Evolutionary conservation across 2,113 vertebrate genomes (phyloP).

Genomic region (Uria aalge): DNA sequence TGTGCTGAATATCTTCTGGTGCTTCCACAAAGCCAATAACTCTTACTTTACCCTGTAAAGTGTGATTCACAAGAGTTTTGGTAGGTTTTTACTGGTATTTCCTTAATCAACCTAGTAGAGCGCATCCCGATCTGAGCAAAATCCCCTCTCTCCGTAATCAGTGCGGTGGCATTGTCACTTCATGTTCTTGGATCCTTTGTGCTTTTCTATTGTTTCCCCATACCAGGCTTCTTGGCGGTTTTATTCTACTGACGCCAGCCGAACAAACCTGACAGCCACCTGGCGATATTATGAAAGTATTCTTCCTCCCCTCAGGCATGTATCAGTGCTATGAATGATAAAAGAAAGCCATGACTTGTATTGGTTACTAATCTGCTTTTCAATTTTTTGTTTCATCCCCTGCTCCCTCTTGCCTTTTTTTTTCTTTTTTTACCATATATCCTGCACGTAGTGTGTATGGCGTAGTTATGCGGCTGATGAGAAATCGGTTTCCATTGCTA

Average conservation of each 20-base stretch:
- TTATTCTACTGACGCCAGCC: slow-evolving; percentile 79
- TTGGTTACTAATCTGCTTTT: slow-evolving; percentile 82
- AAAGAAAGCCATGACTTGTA: slow-evolving; percentile 70
- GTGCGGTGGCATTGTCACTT: slow-evolving; percentile 53
- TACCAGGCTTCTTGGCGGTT: slow-evolving; percentile 84
- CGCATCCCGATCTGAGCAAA: background rate
- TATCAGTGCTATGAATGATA: slow-evolving; percentile 77
- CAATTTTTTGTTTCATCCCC: slow-evolving; percentile 75
- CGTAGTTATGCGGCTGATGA: slow-evolving; percentile 99
- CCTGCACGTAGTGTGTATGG: slow-evolving; percentile 96
- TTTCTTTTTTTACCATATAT: slow-evolving; percentile 70
- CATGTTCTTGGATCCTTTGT: slow-evolving; percentile 64
- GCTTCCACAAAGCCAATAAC: background rate
- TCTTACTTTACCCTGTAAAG: background rate
- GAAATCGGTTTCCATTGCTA: slow-evolving; percentile 99
- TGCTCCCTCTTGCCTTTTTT: slow-evolving; percentile 72
- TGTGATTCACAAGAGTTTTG: background rate
- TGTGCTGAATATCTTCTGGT: background rate
- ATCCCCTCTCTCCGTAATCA: background rate
- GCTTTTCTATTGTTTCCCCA: slow-evolving; percentile 72
- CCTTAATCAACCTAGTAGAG: background rate
- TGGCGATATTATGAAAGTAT: slow-evolving; percentile 82
- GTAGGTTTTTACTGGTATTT: background rate
- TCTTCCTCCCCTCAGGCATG: slow-evolving; percentile 84
- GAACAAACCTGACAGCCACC: slow-evolving; percentile 79